Evolutionary conservation across 2,113 vertebrate genomes (phyloP).

Genomic region (Pontoporia blainvillei): DNA sequence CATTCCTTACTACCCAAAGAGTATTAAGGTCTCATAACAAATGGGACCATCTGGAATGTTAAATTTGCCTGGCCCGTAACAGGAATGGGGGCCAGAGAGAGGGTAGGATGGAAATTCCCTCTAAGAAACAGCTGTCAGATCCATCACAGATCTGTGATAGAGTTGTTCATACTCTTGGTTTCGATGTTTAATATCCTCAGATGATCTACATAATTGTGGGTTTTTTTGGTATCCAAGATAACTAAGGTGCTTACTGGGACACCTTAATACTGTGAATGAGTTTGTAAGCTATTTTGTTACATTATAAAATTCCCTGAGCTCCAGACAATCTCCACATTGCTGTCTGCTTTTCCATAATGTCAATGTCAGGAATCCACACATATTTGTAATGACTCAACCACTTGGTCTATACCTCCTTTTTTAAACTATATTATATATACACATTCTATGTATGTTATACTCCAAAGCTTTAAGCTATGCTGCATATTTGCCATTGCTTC

Average conservation of each 20-base stretch:
- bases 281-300: not conserved
- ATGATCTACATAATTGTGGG: not conserved
- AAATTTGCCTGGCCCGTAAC: not conserved
- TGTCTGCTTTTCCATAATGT: not conserved
- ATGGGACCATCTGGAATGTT: conserved; percentile 36
- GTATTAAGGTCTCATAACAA: conserved; percentile 34
- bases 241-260: not conserved
- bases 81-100: not conserved
- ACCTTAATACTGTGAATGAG: not conserved
- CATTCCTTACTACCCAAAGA: conserved; percentile 35
- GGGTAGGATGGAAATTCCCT: not conserved
- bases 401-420: not conserved
- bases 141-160: not conserved
- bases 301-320: not conserved
- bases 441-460: not conserved
- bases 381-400: not conserved
- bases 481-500: not conserved
- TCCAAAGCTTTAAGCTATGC: not conserved
- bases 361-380: not conserved
- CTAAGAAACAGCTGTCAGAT: not conserved
- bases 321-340: not conserved
- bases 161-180: not conserved
- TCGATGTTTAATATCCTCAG: not conserved
- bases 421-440: not conserved
- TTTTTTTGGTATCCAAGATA: not conserved